Evolutionary conservation across 2,888 invertebrate genomes (phyloP).

Genomic region (Stegophylla sp.): DNA sequence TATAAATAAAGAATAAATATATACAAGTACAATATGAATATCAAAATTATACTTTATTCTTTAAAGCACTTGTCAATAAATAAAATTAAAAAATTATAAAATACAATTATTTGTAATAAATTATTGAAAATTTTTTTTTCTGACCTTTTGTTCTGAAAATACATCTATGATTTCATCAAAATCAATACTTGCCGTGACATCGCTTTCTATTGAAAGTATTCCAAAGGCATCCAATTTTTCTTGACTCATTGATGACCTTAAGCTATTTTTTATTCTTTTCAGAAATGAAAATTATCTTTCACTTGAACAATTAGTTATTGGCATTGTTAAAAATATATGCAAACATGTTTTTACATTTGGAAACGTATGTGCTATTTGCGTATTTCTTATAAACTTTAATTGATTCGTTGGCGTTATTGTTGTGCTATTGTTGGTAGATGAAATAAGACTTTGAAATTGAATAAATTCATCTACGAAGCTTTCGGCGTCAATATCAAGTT

Average conservation of each 20-base stretch:
- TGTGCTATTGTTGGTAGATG: conserved; percentile 20
- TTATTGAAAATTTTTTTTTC: background rate
- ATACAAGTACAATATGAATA: conserved; percentile 16
- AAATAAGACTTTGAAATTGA: conserved; percentile 21
- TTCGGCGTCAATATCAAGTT: conserved; percentile 31
- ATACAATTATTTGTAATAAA: conserved; percentile 9
- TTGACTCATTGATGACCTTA: conserved; percentile 2
- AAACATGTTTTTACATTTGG: conserved; percentile 29
- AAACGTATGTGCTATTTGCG: conserved; percentile 16
- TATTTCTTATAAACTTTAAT: conserved; percentile 22
- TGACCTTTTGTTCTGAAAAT: conserved; percentile 7
- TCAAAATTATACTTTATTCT: conserved; percentile 18
- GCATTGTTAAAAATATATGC: conserved; percentile 17
- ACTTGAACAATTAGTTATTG: conserved; percentile 16
- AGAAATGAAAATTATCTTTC: conserved; percentile 24
- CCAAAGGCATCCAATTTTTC: conserved; percentile 25
- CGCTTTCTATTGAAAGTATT: conserved; percentile 25
- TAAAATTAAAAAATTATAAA: conserved; percentile 30
- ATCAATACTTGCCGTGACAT: conserved; percentile 4
- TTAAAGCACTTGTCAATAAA: conserved; percentile 32
- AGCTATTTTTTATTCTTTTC: conserved; percentile 30
- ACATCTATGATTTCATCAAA: conserved; percentile 13
- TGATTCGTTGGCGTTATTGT: conserved; percentile 6
- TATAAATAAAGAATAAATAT: conserved; percentile 29
- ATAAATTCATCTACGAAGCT: conserved; percentile 26